Conservation (phyloP, 2,888 invertebrate genomes). For the Celastrina argiolus region DNA sequence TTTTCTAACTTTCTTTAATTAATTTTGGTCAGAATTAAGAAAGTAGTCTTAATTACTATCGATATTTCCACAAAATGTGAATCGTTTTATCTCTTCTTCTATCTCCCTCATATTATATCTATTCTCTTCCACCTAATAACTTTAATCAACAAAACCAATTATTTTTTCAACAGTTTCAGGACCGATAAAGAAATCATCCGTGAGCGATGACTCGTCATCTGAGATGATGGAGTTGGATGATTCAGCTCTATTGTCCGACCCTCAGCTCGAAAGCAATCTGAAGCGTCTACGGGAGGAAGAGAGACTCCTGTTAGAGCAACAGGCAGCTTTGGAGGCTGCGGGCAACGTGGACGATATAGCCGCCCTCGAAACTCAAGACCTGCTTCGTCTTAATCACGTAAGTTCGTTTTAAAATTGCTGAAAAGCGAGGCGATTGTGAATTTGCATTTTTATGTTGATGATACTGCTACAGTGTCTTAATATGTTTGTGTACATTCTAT, state of each 20-base stretch:
- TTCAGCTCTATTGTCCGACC: slow-evolving; percentile 82
- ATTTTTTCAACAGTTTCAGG: slow-evolving; percentile 75
- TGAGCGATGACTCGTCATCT: slow-evolving; percentile 89
- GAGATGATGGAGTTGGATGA: slow-evolving; percentile 96
- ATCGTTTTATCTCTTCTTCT: neutral
- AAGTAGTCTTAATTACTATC: too few species aligned
- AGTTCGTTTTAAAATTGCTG: neutral
- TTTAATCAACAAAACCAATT: neutral
- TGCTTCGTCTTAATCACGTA: slow-evolving; percentile 62
- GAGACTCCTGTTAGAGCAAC: slow-evolving; percentile 85
- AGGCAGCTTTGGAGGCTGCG: slow-evolving; percentile 82
- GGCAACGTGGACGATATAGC: slow-evolving; percentile 58
- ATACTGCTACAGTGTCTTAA: neutral
- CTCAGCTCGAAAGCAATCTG: slow-evolving; percentile 57
- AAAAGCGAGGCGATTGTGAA: neutral
- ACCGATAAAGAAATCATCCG: slow-evolving; percentile 93
- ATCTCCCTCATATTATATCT: neutral
- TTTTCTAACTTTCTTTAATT: neutral
- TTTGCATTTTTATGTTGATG: neutral
- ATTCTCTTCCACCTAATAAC: neutral
- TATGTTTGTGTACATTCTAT: neutral
- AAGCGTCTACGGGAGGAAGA: slow-evolving; percentile 81
- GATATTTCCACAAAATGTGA: neutral
- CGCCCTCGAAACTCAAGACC: slow-evolving; percentile 61
- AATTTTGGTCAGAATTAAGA: neutral